phyloP scores from a whole-genome alignment of 2,797 vertebrate genomes.

The Leuciscus waleckii region DNA sequence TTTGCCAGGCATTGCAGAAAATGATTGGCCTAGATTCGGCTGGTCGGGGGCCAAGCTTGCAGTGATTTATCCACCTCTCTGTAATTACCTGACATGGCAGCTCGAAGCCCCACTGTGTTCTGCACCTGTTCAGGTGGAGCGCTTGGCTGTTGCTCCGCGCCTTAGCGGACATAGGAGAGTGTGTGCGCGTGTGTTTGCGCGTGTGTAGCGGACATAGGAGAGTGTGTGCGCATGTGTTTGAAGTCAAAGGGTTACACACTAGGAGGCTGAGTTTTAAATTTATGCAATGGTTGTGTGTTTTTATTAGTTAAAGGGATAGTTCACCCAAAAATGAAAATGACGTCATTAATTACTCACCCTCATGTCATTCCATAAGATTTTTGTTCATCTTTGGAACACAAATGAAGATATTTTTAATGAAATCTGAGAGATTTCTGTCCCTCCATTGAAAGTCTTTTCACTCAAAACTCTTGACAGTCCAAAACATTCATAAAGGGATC shows the following conservation, averaged over 20 bases:
- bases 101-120: constrained; percentile 43
- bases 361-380: neutral
- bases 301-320: neutral
- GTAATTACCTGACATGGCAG: constrained; percentile 55
- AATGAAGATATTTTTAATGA: neutral
- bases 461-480: no score
- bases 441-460: no score
- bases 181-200: no score
- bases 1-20: constrained; percentile 50
- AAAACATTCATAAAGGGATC: neutral
- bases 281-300: neutral
- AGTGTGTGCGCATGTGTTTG: constrained; percentile 22
- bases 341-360: neutral
- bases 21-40: constrained; percentile 52
- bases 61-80: constrained; percentile 31
- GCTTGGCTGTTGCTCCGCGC: neutral
- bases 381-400: neutral
- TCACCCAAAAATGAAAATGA: neutral
- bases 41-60: constrained; percentile 45
- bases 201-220: neutral
- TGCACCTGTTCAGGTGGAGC: constrained; percentile 54
- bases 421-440: no score
- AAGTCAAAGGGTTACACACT: neutral
- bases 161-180: neutral
- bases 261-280: constrained; percentile 8